Percentiles rank a stretch among this genome's conserved stretches.
Conservation (phyloP, 2,797 vertebrate species). For the Tympanoctomys barrerae region DNA sequence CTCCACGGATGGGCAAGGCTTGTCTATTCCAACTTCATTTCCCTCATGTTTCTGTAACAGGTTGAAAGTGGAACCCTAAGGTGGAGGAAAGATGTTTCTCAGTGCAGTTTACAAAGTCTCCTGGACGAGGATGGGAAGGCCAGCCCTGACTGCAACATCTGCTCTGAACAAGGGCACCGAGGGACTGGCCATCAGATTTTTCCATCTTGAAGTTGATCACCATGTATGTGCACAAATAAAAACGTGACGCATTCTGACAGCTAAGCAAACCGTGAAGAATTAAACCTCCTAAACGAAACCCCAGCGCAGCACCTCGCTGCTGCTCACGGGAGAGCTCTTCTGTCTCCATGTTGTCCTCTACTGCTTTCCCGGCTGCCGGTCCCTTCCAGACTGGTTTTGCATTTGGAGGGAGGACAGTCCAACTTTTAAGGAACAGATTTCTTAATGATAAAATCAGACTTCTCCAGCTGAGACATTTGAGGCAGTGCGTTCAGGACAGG, state of each 20-base stretch:
- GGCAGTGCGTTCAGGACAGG: neutral
- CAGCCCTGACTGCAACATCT: constrained; percentile 86
- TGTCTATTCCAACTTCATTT: constrained; percentile 70
- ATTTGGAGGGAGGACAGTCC: neutral
- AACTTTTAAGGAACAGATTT: neutral
- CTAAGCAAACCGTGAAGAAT: constrained; percentile 88
- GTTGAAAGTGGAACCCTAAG: constrained; percentile 56
- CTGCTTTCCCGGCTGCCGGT: neutral
- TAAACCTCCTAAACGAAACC: constrained; percentile 78
- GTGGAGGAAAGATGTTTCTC: neutral
- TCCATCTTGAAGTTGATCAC: constrained; percentile 89
- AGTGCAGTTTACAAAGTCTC: constrained; percentile 61
- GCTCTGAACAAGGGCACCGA: constrained; percentile 86
- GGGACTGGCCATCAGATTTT: constrained; percentile 85
- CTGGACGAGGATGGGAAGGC: constrained; percentile 83
- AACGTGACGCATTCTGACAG: constrained; percentile 88
- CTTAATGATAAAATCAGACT: constrained; percentile 76
- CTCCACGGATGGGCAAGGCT: constrained; percentile 80
- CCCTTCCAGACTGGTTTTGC: neutral
- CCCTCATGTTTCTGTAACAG: constrained; percentile 66
- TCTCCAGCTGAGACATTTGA: constrained; percentile 20
- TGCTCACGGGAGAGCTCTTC: neutral
- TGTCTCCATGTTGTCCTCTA: neutral
- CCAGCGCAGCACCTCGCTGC: neutral
- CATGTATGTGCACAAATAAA: constrained; percentile 87